phyloP scores from a whole-genome alignment of 2,888 invertebrate species.

The Catocala fraxini region DNA sequence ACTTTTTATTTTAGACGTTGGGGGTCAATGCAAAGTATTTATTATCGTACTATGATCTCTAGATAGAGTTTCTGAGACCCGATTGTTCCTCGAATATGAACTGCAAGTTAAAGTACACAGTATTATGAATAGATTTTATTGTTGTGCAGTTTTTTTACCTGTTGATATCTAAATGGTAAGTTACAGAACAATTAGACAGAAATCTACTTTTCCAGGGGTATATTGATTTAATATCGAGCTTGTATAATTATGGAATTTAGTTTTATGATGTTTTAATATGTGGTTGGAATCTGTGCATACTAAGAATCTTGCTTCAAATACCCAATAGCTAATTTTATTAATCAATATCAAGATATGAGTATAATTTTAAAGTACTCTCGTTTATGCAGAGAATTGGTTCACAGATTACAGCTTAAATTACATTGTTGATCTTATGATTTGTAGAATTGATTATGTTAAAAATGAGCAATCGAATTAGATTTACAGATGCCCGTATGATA shows the following conservation, averaged over 20 bases:
- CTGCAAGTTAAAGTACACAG: constrained; percentile 66
- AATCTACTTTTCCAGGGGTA: constrained; percentile 3
- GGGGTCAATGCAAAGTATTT: constrained; percentile 55
- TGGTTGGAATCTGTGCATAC: too few relatives aligned
- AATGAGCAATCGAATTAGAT: constrained; percentile 10
- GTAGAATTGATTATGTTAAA: constrained; percentile 7
- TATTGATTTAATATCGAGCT: constrained; percentile 8
- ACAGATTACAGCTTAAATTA: constrained; percentile 15
- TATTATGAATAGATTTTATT: constrained; percentile 57
- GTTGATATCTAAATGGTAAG: constrained; percentile 2
- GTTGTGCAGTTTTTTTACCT: constrained; percentile 29
- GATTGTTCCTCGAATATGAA: constrained; percentile 59
- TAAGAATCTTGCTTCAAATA: too few relatives aligned
- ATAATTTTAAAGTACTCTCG: too few relatives aligned
- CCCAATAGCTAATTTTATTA: too few relatives aligned
- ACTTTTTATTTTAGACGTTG: constrained; percentile 36
- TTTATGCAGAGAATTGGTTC: neutral
- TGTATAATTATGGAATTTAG: constrained; percentile 18
- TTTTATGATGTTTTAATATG: neutral
- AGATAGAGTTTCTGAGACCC: constrained; percentile 45
- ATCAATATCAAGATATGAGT: too few relatives aligned
- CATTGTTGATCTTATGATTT: neutral
- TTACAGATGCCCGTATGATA: constrained; percentile 9
- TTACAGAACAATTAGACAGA: constrained; percentile 7
- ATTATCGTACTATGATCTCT: constrained; percentile 59